phyloP scores from a whole-genome alignment of 2,888 invertebrate species.

The Cephus rjabovi region DNA sequence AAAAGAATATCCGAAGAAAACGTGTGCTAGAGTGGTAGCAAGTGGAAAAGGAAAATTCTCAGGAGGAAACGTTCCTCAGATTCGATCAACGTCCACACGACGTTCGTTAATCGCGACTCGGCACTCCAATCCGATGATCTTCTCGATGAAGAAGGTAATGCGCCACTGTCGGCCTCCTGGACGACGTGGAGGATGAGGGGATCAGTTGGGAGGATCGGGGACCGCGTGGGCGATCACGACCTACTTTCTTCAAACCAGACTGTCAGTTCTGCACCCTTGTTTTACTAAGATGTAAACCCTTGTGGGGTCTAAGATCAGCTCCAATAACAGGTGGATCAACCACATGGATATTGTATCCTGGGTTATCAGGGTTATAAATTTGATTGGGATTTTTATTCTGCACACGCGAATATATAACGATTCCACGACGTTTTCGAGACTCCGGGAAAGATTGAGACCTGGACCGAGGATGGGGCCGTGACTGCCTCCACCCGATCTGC shows the following conservation, averaged over 20 bases:
- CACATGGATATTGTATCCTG: not conserved
- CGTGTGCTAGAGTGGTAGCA: not conserved
- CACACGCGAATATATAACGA: not conserved
- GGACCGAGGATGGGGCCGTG: slow-evolving; percentile 41
- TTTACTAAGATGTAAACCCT: not conserved
- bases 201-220: not conserved
- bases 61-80: not conserved
- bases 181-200: slow-evolving; percentile 23
- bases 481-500: slow-evolving; percentile 34
- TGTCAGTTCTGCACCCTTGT: not conserved
- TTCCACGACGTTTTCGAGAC: slow-evolving; percentile 39
- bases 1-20: slow-evolving; percentile 1
- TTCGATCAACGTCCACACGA: not conserved
- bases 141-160: slow-evolving; percentile 41
- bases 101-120: slow-evolving; percentile 4
- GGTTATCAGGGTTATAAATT: not conserved
- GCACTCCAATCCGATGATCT: slow-evolving; percentile 25
- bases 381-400: not conserved
- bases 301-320: not conserved
- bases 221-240: slow-evolving; percentile 42
- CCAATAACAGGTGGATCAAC: not conserved
- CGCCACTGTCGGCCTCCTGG: slow-evolving; percentile 43
- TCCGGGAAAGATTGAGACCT: slow-evolving; percentile 58
- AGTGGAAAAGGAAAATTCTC: not conserved
- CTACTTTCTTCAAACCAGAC: slow-evolving; percentile 35